Conservation (phyloP, 2,797 vertebrate genomes). For the Sebastes oblongus region DNA sequence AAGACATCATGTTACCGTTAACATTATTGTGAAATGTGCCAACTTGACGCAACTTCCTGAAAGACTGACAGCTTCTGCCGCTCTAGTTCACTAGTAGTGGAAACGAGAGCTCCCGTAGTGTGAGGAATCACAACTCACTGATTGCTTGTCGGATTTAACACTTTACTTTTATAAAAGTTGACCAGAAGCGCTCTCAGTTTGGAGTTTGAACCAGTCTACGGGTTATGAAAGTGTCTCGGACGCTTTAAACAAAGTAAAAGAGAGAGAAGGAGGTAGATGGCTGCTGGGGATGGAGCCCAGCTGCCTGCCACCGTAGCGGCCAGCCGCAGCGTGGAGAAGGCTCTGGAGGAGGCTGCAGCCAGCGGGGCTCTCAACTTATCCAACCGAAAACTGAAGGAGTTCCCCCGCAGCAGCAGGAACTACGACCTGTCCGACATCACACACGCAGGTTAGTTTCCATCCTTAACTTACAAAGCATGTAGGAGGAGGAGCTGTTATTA, state of each 20-base stretch:
- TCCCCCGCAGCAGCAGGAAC: constrained; percentile 87
- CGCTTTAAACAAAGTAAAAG: constrained; percentile 48
- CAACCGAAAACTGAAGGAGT: constrained; percentile 89
- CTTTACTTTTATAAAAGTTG: constrained; percentile 29
- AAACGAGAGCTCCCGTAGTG: constrained; percentile 30
- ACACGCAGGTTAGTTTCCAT: constrained; percentile 85
- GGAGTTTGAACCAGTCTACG: background rate
- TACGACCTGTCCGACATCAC: constrained; percentile 93
- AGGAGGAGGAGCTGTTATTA: constrained; percentile 5
- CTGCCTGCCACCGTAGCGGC: constrained; percentile 86
- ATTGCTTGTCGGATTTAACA: constrained; percentile 14
- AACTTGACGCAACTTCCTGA: constrained; percentile 58
- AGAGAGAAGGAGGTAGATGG: constrained; percentile 71
- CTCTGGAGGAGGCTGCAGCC: constrained; percentile 90
- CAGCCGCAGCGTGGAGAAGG: constrained; percentile 89
- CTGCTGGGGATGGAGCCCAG: constrained; percentile 86
- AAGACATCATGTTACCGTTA: rapidly evolving
- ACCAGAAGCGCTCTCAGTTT: background rate
- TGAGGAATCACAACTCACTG: background rate
- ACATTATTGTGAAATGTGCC: rapidly evolving
- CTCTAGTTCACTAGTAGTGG: background rate
- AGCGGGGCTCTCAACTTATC: constrained; percentile 90
- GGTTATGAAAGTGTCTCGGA: constrained; percentile 58
- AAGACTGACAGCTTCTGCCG: constrained; percentile 61
- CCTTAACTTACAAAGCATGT: background rate